Conservation (phyloP, 1,140 invertebrate genomes). For the Nixonia krombeini region DNA sequence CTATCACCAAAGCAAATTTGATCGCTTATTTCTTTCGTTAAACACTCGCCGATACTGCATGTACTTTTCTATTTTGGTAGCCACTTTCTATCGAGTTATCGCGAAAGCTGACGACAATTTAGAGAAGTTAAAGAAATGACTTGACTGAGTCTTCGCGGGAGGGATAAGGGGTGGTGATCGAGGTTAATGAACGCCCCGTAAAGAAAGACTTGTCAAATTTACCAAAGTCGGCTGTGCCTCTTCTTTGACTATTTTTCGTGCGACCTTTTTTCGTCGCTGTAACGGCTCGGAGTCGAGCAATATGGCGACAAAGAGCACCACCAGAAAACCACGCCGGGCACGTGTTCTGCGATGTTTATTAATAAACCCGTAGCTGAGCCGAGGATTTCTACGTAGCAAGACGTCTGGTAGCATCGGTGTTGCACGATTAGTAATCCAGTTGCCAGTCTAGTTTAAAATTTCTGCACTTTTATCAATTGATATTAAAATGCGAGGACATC, state of each 20-base stretch:
- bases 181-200: constrained; percentile 32
- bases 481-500: too few species aligned
- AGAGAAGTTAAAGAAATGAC: neutral
- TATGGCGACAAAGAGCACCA: constrained; percentile 61
- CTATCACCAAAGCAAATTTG: too few species aligned
- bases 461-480: neutral
- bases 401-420: constrained; percentile 46
- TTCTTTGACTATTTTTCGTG: constrained; percentile 28
- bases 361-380: constrained; percentile 63
- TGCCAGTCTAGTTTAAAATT: constrained; percentile 22
- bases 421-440: constrained; percentile 35
- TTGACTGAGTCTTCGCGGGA: neutral
- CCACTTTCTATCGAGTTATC: too few species aligned
- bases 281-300: constrained; percentile 31
- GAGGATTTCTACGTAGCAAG: constrained; percentile 57
- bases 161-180: neutral
- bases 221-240: constrained; percentile 16
- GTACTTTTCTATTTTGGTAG: too few species aligned
- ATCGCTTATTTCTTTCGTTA: too few species aligned
- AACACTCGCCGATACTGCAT: too few species aligned
- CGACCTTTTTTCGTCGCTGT: constrained; percentile 40
- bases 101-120: too few species aligned
- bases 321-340: constrained; percentile 56
- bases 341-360: constrained; percentile 66
- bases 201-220: constrained; percentile 39